Conservation (phyloP, 2,888 invertebrate genomes). For the Polylopha cassiicola region DNA sequence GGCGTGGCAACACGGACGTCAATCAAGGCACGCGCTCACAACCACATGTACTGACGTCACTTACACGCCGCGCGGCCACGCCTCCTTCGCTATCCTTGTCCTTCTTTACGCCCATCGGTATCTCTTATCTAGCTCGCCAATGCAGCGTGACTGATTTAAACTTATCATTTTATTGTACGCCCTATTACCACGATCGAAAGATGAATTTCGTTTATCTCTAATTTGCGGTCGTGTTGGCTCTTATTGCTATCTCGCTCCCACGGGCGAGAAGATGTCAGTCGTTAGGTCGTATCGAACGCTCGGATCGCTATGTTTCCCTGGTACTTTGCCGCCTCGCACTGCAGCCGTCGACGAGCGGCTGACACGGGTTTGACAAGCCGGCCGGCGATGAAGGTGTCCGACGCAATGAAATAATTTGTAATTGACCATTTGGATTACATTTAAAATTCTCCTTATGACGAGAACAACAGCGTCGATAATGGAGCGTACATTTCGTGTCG, state of each 20-base stretch:
- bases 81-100: conserved; percentile 50
- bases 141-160: conserved; percentile 54
- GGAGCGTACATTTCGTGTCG: too few species aligned
- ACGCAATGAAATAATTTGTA: conserved; percentile 48
- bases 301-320: conserved; percentile 55
- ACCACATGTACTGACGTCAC: conserved; percentile 65
- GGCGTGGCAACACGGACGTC: conserved; percentile 60
- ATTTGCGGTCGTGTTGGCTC: conserved; percentile 30
- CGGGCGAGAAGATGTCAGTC: conserved; percentile 40
- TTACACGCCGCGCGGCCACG: conserved; percentile 44
- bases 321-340: conserved; percentile 75
- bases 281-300: conserved; percentile 37
- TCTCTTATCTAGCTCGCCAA: conserved; percentile 45
- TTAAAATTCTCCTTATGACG: too few species aligned
- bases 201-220: conserved; percentile 32
- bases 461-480: conserved; percentile 28
- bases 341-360: conserved; percentile 70
- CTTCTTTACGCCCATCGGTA: conserved; percentile 25
- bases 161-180: conserved; percentile 32
- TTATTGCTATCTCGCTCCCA: conserved; percentile 39
- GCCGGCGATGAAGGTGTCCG: conserved; percentile 35
- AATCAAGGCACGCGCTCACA: conserved; percentile 51
- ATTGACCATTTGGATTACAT: conserved; percentile 43
- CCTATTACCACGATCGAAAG: conserved; percentile 34
- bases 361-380: conserved; percentile 70